Conservation (phyloP, 2,888 invertebrate species). For the Ceriagrion tenellum region DNA sequence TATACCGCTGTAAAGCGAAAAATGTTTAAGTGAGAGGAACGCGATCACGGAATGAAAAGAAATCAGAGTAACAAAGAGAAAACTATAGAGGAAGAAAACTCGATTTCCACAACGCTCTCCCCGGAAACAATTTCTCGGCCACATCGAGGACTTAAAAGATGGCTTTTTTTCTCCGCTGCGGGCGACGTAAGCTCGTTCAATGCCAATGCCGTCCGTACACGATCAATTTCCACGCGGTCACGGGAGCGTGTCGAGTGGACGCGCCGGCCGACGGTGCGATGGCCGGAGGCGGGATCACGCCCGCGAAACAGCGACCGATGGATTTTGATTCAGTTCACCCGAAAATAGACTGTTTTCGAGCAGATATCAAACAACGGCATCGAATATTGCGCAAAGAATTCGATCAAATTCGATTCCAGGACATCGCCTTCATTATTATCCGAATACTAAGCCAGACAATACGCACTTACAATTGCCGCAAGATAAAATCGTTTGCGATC, state of each 20-base stretch:
- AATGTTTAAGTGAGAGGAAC: not conserved
- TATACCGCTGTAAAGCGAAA: not conserved
- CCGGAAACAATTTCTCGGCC: constrained; percentile 14
- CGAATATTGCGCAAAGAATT: too few relatives aligned
- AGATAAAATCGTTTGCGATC: too few relatives aligned
- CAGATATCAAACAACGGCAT: too few relatives aligned
- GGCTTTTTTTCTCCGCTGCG: not conserved
- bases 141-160: not conserved
- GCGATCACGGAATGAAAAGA: not conserved
- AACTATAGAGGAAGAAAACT: not conserved
- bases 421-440: too few relatives aligned
- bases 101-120: constrained; percentile 4
- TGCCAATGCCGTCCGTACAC: not conserved
- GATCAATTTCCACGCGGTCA: not conserved
- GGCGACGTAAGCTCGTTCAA: not conserved
- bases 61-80: not conserved
- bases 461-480: too few relatives aligned
- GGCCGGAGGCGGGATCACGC: not conserved
- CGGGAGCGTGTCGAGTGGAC: not conserved
- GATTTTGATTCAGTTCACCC: too few relatives aligned
- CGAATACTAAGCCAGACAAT: too few relatives aligned
- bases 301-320: too few relatives aligned
- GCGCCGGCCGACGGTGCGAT: not conserved
- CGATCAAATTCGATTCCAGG: too few relatives aligned
- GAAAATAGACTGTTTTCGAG: too few relatives aligned